Evolutionary conservation across 2,797 vertebrate species (phyloP).

Genomic region (Lutjanus campechanus): DNA sequence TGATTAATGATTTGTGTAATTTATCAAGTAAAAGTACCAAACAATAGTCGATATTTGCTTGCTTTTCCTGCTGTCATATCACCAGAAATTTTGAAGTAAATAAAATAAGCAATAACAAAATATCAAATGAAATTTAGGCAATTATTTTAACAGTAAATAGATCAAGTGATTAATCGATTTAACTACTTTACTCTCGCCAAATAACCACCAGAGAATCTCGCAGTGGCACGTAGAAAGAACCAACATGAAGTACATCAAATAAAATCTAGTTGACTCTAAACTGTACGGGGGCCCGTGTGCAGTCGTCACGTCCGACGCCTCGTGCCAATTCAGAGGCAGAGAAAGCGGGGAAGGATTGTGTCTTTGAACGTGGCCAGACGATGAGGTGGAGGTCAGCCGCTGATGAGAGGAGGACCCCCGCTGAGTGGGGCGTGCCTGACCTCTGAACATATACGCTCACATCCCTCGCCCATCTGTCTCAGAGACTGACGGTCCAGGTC

Average conservation of each 20-base stretch:
- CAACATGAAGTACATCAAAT: not conserved
- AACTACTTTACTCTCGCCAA: not conserved
- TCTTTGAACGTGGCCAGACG: slow-evolving; percentile 79
- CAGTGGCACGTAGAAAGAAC: not conserved
- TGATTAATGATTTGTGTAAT: not conserved
- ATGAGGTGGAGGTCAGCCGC: slow-evolving; percentile 78
- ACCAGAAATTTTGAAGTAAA: not conserved
- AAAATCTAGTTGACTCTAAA: not conserved
- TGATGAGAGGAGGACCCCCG: slow-evolving; percentile 79
- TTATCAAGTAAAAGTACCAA: not conserved
- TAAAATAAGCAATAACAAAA: not conserved
- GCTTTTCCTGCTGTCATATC: not conserved
- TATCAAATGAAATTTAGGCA: not conserved
- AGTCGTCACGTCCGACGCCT: slow-evolving; percentile 14
- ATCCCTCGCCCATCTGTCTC: slow-evolving; percentile 79
- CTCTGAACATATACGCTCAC: slow-evolving; percentile 74
- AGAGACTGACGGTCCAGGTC: slow-evolving; percentile 59
- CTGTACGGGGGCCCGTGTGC: not conserved
- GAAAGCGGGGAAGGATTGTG: slow-evolving; percentile 56
- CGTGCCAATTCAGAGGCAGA: slow-evolving; percentile 37
- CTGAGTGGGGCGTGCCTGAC: slow-evolving; percentile 79
- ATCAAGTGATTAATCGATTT: not conserved
- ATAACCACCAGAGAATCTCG: not conserved
- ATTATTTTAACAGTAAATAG: not conserved
- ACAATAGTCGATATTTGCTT: not conserved